phyloP scores from a whole-genome alignment of 2,888 invertebrate species.

The Drosophila parthenogenetica region DNA sequence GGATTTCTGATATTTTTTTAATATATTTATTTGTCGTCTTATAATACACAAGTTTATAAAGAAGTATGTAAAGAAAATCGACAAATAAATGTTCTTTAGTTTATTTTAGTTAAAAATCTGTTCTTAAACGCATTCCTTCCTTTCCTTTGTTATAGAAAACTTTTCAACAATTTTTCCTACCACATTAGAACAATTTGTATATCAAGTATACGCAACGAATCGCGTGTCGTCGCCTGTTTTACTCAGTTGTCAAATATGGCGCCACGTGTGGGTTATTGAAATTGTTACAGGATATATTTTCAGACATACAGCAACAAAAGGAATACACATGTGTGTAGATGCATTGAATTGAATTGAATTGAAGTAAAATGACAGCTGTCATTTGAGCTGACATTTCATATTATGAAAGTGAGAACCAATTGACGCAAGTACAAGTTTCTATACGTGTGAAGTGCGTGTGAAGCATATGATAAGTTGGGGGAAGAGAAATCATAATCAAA shows the following conservation, averaged over 20 bases:
- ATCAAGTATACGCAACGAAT: constrained; percentile 15
- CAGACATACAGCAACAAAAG: constrained; percentile 19
- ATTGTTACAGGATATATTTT: constrained; percentile 31
- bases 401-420: constrained; percentile 24
- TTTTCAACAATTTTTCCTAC: background rate
- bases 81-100: too few species aligned
- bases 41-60: too few species aligned
- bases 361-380: constrained; percentile 64
- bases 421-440: constrained; percentile 17
- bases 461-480: constrained; percentile 10
- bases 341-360: constrained; percentile 19
- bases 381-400: constrained; percentile 53
- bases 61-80: too few species aligned
- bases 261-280: constrained; percentile 31
- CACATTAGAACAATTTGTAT: background rate
- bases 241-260: background rate
- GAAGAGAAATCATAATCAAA: constrained; percentile 18
- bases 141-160: too few species aligned
- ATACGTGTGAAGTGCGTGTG: constrained; percentile 4
- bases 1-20: too few species aligned
- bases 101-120: too few species aligned
- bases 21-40: too few species aligned
- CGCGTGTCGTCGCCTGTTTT: background rate
- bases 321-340: constrained; percentile 14
- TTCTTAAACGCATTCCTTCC: too few species aligned